Evolutionary conservation across 2,888 invertebrate genomes (phyloP), one percentile per base, ranked within the genome.

Genomic region (Sisyra terminalis): DNA sequence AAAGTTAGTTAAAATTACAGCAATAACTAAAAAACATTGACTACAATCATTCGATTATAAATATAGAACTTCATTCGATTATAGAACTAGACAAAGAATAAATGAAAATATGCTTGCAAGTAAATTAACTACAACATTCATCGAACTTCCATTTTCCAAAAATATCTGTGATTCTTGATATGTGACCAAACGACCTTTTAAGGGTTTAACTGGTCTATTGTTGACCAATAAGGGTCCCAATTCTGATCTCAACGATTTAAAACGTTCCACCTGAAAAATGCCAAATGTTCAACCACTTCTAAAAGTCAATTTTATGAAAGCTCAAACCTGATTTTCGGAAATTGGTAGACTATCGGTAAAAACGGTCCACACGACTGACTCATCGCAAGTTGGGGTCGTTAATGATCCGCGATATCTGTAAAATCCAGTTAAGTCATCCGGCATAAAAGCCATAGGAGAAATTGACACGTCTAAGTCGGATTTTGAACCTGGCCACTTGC

Each of bases 341-440:
- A 75, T 62, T 1, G 69, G 64, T 36, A 70, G 58, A 15, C 67
- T 67, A 18, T 70, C 63, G 0, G 65, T 64, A 44, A 75, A 62
- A 2, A 85, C 69, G 17, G 80, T 77, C 81, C 84, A 84, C 3
- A 70, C 70, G n/a, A 84, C 80, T 0, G 69, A 69, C 56, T 85
- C 84, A 41, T 72, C 71, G 55, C 84, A 85, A 36, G 63, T 64
- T 8, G 84, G 84, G 0, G 83, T 82, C 2, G 84, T 84, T 48
- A 85, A 61, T 0, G 84, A 84, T 0, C 84, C 84, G 2, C 70
- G 60, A 53, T 84, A 84, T 17, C 76, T 67, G 57, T 70, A 81
- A 53, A 71, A 78, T 0, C 60, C 58, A 1, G 63, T 60, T 14
- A 60, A 59, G 49, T 72, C 63, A 15, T 65, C 60, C 4, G 76